A percentile compares a stretch with the other conserved stretches of the same genome.
Conservation (phyloP, 2,888 invertebrate species). For the Herminia tarsipennalis region DNA sequence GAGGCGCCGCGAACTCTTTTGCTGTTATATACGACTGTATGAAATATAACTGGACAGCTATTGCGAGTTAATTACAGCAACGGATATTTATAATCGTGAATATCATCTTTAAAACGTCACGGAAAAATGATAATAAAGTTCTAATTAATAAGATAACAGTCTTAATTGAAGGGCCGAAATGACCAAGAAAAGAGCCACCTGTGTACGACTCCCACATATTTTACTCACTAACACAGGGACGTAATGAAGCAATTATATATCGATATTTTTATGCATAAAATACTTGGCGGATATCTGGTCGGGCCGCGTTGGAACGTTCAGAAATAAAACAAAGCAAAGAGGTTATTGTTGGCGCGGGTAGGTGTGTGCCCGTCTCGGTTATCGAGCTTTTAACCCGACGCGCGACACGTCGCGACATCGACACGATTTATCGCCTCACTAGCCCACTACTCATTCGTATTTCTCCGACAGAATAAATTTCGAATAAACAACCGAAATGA, state of each 20-base stretch:
- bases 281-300: conserved; percentile 82
- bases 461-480: conserved; percentile 78
- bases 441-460: conserved; percentile 83
- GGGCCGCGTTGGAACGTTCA: conserved; percentile 65
- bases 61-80: conserved; percentile 37
- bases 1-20: conserved; percentile 22
- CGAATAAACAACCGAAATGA: conserved; percentile 74
- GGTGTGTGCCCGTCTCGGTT: conserved; percentile 81
- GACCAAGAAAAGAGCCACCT: conserved; percentile 62
- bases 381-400: conserved; percentile 85
- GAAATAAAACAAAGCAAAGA: conserved; percentile 81
- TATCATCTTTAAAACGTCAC: conserved; percentile 31
- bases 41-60: conserved; percentile 27
- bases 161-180: conserved; percentile 30
- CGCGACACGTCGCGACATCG: conserved; percentile 82
- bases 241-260: conserved; percentile 86
- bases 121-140: conserved; percentile 45
- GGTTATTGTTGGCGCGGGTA: conserved; percentile 83
- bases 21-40: conserved; percentile 23
- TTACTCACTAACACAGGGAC: conserved; percentile 84
- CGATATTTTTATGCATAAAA: conserved; percentile 86
- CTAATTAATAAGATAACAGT: conserved; percentile 49
- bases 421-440: conserved; percentile 83
- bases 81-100: conserved; percentile 15
- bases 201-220: conserved; percentile 83